Evolutionary conservation across 2,888 invertebrate species (phyloP), one percentile per base, ranked within the genome.

Genomic region (Schizaphis graminum): DNA sequence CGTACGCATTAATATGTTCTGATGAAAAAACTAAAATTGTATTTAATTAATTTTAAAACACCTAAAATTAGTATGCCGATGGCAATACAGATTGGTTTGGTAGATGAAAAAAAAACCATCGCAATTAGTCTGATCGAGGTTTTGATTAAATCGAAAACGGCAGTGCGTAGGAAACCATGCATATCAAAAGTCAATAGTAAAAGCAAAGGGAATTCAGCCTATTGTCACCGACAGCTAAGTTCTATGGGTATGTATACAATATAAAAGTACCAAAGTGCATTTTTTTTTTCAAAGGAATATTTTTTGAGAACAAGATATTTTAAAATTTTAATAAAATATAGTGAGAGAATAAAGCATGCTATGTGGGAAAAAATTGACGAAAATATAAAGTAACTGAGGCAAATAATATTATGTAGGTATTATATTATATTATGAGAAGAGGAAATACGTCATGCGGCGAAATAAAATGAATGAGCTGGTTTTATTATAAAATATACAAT

Each of bases 81-180:
- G 21, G 77, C 7, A 35, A 16, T 21, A 35, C 77, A 77, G 21
- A 77, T 77, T 77, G 16, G 77, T 77, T 21, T 8, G 16, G 7
- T 16, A 77, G n/a, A 35, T n/a, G 28, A 67, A 67, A 77, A 77
- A 67, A 77, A 77, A 77, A 21, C 24, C 77, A 35, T 35, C 35
- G 21, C 77, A 35, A 77, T 77, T 35, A 77, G 35, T 21, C 35
- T 21, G 8, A 41, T 35, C 4, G 49, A 67, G 67, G 67, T 87
- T 86, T 91, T 87, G 87, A 49, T 56, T 44, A 4, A 77, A 93
- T 93, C 93, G 93, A 93, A 93, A 93, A 93, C 93, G 93, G 93
- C 35, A 16, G 26, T 56, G 44, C 24, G 88, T 56, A 13, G 0
- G 56, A 49, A 77, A 88, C 21, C 77, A 87, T 91, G 67, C 67